Evolutionary conservation across 2,888 invertebrate species (phyloP), one percentile per base, ranked within the genome.

Genomic region (Cecidostiba fungosa): DNA sequence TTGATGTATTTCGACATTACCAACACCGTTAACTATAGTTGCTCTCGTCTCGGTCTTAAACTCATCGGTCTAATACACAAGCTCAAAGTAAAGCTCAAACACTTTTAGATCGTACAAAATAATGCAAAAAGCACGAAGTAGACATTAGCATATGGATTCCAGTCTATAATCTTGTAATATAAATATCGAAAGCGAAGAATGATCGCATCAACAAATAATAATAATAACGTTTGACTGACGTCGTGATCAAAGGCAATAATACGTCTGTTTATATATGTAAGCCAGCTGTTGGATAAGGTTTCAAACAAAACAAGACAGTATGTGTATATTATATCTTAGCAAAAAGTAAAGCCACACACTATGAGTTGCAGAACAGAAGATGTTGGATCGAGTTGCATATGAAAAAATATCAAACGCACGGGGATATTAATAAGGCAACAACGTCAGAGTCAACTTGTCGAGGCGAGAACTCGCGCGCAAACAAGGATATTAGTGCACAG

Each of bases 401-500:
- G 23, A 19, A 32, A 23, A 0, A 59, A 47, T 74, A 54, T 50
- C 50, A 78, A 72, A 47, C 62, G 29, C 50, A 39, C 16, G 47
- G 69, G 54, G n/a, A 23, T 59, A 23, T 43, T 43, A 43, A 79
- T 2, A 26, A 81, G 47, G 47, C 43, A 78, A 78, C n/a, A n/a
- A 66, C n/a, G 78, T 84, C 62, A 36, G 36, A 16, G 62, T 74
- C 78, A 66, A 50, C 50, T 50, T 50, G 1, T 2, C 14, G 50
- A 29, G 70, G n/a, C 32, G 70, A 78, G 6, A 72, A 72, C n/a
- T 76, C 76, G 76, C 43, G 77, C 76, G 62, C 32, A 82, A 70
- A 77, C 47, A 81, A 85, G 72, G 77, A 85, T n/a, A n/a, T 85
- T 82, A 85, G 81, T 85, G 85, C 77, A 85, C 32, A 81, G 26